These are phyloP conservation scores for Tiliacea aurago DNA, from an alignment of 2,888 invertebrate species.

Conservation along the genomic window DNA sequence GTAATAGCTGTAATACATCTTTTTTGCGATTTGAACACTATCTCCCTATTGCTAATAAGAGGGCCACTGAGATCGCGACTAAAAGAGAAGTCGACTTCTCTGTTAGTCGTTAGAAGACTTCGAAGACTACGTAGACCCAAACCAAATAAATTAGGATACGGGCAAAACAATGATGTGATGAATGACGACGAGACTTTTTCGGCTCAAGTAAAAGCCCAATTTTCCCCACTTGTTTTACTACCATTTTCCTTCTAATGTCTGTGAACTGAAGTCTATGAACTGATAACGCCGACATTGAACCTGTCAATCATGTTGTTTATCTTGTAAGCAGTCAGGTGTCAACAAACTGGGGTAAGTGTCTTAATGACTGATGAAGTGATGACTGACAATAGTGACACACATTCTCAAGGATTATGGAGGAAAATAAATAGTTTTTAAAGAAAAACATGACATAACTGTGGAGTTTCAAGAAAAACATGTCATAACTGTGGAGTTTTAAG, in stretches of 20 bases:
- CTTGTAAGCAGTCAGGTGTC: neutral
- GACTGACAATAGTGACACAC: slow-evolving; percentile 4
- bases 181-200: neutral
- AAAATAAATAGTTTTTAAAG: slow-evolving; percentile 8
- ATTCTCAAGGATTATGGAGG: slow-evolving; percentile 3
- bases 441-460: neutral
- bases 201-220: neutral
- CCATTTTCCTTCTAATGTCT: neutral
- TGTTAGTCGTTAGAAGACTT: too few relatives aligned
- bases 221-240: neutral
- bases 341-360: slow-evolving; percentile 12
- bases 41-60: too few relatives aligned
- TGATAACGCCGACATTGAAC: slow-evolving; percentile 20
- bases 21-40: too few relatives aligned
- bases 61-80: neutral
- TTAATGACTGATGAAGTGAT: slow-evolving; percentile 3
- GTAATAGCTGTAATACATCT: too few relatives aligned
- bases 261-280: neutral
- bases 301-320: slow-evolving; percentile 12
- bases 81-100: too few relatives aligned
- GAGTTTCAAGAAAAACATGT: neutral
- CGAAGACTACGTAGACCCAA: too few relatives aligned
- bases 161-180: neutral
- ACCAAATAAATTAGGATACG: neutral
- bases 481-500: neutral